Evolutionary conservation across 2,797 vertebrate genomes (phyloP), one percentile per base, ranked within the genome.

Genomic region (Gallirallus australis): DNA sequence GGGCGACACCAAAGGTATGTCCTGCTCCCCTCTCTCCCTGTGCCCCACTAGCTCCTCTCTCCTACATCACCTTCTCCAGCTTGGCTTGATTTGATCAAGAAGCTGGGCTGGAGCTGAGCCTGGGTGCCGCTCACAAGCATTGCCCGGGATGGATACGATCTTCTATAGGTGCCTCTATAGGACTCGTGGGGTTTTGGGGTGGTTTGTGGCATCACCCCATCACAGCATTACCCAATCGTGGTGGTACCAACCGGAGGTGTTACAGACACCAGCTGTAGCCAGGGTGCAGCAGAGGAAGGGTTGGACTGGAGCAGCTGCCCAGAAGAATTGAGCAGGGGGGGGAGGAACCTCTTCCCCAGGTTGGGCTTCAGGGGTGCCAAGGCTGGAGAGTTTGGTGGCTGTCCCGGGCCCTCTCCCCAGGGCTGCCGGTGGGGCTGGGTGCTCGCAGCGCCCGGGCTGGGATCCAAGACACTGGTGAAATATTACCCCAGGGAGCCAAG

Each of bases 141-240:
- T 4, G 1, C 35, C 13, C 0, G 4, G 64, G 52, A 3, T 7
- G 33, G 31, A 31, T 8, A 4, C 0, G 2, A 5, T 31, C 40
- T 40, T 28, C 40, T 40, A 1, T 1, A 7, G 20, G 78, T 87
- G 47, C 37, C 31, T 57, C 52, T 80, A 37, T 56, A 69, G 48
- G 60, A 23, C 45, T 30, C 7, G 2, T 2, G 7, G 27, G 47
- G 25, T 21, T 91, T 85, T 15, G 56, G 56, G 72, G 25, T 14
- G 28, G 2, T 35, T 35, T 57, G 25, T 73, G 59, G 16, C 4
- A 2, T 30, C n/a, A 50, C 33, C 45, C 40, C 52, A 53, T 27
- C 1, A 1, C 19, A 45, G 24, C 20, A 1, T 52, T 24, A 20
- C n/a, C 20, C 20, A 45, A 53, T 39, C 0, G 3, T 19, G 63